Base-by-base conservation (phyloP, 2,888 invertebrate species). In the Blastobasis adustella region DNA sequence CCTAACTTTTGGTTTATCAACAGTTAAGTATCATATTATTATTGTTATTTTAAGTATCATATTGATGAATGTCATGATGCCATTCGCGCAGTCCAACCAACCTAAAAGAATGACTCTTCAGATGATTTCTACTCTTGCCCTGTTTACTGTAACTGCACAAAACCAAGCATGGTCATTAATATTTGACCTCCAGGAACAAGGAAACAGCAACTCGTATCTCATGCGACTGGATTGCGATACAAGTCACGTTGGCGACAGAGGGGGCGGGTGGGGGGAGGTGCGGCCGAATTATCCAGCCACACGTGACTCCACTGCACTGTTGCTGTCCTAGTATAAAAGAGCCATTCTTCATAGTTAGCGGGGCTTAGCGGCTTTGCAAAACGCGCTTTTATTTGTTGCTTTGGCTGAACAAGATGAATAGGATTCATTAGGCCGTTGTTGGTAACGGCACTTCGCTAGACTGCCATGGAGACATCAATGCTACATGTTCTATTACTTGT, bases 201-300 rank as follows among this genome's bases (percentile, higher is more conserved):
- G 23, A 3, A 67, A 67, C 66, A 71, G 67, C 69, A 65, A 61
- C 58, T 63, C 59, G 59, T 65, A 61, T 68, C 60, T 65, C 60
- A 68, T 67, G 69, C 63, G 54, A 54, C 41, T 56, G 58, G 65
- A 42, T 76, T 69, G 58, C 53, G 51, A 73, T 65, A 70, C 73
- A 67, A 65, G 71, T 75, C 76, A 76, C 77, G 76, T 76, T 63
- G 61, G 58, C 23, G 23, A 23, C 23, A 23, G 23, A 23, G 23
- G 23, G 49, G 54, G 49, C 66, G 61, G 60, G 59, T 52, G 67
- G 62, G 65, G 61, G 57, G 58, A 49, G 54, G 62, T 59, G 60
- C n/a, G 46, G n/a, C 58, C 62, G 58, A 71, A 72, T 71, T 70
- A 69, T 63, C 62, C 69, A 57, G 49, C 57, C 60, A 69, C 69